These are phyloP conservation scores for Tragelaphus imberbis DNA, from an alignment of 2,113 vertebrate genomes.

Conservation along the genomic window DNA sequence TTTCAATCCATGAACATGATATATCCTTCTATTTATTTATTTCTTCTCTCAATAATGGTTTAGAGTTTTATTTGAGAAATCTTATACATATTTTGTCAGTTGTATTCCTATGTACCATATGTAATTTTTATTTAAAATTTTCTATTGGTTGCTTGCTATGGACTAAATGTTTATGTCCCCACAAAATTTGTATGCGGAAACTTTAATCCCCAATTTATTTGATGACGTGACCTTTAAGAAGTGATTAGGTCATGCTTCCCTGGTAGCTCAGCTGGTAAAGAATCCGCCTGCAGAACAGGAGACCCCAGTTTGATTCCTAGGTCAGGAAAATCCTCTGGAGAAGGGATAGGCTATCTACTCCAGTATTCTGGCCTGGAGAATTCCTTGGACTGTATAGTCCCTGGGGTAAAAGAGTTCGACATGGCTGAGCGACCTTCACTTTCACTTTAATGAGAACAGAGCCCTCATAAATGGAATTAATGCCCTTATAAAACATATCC, in stretches of 20 bases:
- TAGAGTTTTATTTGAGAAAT: not conserved
- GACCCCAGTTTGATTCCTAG: no score
- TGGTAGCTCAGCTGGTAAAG: no score
- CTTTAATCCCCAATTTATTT: not conserved
- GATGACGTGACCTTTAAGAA: no score
- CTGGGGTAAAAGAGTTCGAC: not conserved
- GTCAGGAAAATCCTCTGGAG: no score
- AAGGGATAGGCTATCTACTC: no score
- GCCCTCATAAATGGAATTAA: not conserved
- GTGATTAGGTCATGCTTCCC: no score
- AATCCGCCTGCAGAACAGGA: no score
- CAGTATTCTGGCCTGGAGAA: not conserved
- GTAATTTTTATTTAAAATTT: not conserved
- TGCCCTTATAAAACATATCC: not conserved
- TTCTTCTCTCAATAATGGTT: not conserved
- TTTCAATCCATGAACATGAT: not conserved
- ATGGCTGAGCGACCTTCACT: not conserved
- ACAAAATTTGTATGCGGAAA: not conserved
- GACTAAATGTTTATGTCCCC: not conserved
- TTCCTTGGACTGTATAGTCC: not conserved
- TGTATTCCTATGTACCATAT: not conserved
- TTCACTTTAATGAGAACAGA: not conserved
- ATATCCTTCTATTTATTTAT: not conserved
- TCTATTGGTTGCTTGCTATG: not conserved
- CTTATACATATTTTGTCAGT: not conserved